Evolutionary conservation across 2,797 vertebrate genomes (phyloP), one percentile per base, ranked within the genome.

Genomic region (Amphiprion clarkii): DNA sequence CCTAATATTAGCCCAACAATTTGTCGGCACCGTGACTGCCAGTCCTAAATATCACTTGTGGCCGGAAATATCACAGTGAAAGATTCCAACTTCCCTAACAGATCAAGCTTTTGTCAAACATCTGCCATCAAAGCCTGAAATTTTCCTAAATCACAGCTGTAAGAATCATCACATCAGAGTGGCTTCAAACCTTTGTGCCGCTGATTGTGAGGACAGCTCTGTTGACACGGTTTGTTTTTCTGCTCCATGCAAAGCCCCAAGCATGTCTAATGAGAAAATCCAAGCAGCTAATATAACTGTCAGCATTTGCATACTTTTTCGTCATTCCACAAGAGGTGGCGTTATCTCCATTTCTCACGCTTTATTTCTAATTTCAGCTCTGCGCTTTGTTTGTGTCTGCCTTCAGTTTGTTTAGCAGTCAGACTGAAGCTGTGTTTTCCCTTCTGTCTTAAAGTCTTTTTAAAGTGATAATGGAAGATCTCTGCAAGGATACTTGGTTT

Each of bases 91-190:
- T 77, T 73, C 63, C 57, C 64, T 56, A 60, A 48, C 79, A 85
- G 78, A 87, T 93, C 79, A 74, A 58, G 60, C 31, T 48, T 83
- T 76, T 84, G 87, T 89, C 90, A 86, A 86, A 89, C 86, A 81
- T 54, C 67, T 57, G 71, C 74, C 46, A 89, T 90, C 69, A 91
- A 92, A 92, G 83, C 89, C 82, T 92, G 73, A 82, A 88, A 77
- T 94, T 94, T 92, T 67, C 85, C 89, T 85, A 93, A 92, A 92
- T 94, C 78, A 72, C 74, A 25, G 82, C 75, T 74, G 82, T 78
- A 88, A 88, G 90, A 92, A 87, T 79, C 76, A 73, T 86, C 68
- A 68, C 46, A 19, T 85, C 82, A 81, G 78, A 81, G 75, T 82
- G 65, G 64, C 77, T 82, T 86, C 81, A 83, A 88, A 84, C 73